phyloP scores from a whole-genome alignment of 1,140 invertebrate genomes.

The Drosophila pectinifera region DNA sequence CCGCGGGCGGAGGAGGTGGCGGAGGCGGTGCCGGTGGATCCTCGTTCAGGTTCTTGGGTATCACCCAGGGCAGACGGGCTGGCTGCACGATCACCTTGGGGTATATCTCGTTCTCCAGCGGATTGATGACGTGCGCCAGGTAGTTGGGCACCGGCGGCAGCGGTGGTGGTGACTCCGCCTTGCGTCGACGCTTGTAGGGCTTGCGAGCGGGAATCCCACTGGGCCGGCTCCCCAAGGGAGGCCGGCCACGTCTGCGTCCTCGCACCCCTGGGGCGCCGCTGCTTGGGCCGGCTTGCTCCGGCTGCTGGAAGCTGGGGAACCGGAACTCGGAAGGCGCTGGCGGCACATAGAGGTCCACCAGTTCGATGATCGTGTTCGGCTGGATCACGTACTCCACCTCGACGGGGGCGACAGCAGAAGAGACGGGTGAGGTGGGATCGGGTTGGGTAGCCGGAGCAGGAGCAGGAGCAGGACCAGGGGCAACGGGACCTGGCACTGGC shows the following conservation, averaged over 20 bases:
- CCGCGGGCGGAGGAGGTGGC: background rate
- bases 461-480: no score
- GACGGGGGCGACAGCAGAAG: no score
- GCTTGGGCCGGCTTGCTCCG: no score
- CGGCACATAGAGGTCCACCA: slow-evolving; percentile 37
- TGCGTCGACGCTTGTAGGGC: background rate
- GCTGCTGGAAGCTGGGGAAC: background rate
- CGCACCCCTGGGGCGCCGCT: background rate
- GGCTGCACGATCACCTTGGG: slow-evolving; percentile 40
- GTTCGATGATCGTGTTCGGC: slow-evolving; percentile 27
- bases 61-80: slow-evolving; percentile 6
- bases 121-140: slow-evolving; percentile 26
- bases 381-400: slow-evolving; percentile 3
- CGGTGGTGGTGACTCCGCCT: background rate
- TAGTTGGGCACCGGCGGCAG: slow-evolving; percentile 29
- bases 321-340: background rate
- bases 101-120: slow-evolving; percentile 28
- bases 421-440: no score
- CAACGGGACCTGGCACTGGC: no score
- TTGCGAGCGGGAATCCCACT: background rate
- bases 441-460: no score
- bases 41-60: slow-evolving; percentile 1
- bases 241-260: background rate
- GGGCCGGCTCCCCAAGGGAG: background rate
- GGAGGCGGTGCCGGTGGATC: background rate